Evolutionary conservation across 2,888 invertebrate genomes (phyloP), one percentile per base, ranked within the genome.

Genomic region (Opisthograptis luteolata): DNA sequence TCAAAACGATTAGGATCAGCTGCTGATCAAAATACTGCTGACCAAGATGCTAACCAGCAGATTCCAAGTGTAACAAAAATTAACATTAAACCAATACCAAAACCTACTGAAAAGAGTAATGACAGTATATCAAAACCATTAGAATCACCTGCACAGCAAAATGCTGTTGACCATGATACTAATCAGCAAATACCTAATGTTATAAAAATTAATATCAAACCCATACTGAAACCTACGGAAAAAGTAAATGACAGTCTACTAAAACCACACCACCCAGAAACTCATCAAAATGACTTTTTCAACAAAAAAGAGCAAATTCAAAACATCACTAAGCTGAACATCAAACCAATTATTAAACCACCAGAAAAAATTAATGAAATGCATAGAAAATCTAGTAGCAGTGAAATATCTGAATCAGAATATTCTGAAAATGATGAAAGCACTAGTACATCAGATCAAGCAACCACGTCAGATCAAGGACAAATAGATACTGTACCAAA

Each of bases 391-490:
- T 90, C 88, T 14, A 87, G 88, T 60, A 91, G 87, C 63, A 91
- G 90, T 82, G 91, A 90, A 77, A 86, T 88, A 70, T 89, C 91
- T 35, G 91, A 89, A 77, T 91, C 87, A 4, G 91, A 90, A 71
- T 91, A 84, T 66, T 91, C 91, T 47, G 91, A 91, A 75, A 91
- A 88, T 90, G 93, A 90, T 80, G 90, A 81, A 76, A 92, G 68
- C 65, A 84, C 83, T 60, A 92, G 87, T 60, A 84, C 85, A 44
- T 85, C 86, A 46, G 90, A 84, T 58, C 87, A 84, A 67, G 73
- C 86, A 27, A 88, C 88, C 44, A 67, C 83, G 32, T 87, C 88
- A 25, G 88, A 90, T 65, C 86, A 86, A 64, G 84, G 84, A 1
- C 58, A 76, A 42, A 61, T 72, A 57, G 87, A 86, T 58, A 60